Evolutionary conservation across 2,797 vertebrate species (phyloP).

Genomic region (Diplodus puntazzo): DNA sequence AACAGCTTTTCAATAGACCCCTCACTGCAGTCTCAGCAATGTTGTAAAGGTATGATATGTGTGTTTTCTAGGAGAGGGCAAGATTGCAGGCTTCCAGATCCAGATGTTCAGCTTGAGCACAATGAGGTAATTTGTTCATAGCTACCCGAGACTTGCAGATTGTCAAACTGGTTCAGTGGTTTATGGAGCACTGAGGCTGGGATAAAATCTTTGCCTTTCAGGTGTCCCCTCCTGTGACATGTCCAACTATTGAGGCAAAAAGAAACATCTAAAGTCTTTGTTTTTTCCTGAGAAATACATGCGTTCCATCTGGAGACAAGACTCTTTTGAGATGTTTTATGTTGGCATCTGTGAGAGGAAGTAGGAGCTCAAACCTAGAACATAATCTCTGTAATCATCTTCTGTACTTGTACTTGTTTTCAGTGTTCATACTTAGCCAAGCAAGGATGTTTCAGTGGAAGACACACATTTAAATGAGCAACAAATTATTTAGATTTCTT

Average conservation of each 20-base stretch:
- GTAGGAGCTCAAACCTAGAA: slow-evolving; percentile 9
- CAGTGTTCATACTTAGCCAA: slow-evolving; percentile 28
- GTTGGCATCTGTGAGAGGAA: background rate
- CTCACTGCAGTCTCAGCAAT: slow-evolving; percentile 63
- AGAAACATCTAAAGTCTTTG: background rate
- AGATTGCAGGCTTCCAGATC: slow-evolving; percentile 18
- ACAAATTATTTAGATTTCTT: slow-evolving; percentile 44
- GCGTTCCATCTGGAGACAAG: background rate
- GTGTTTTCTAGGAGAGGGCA: slow-evolving; percentile 34
- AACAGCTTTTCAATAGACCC: slow-evolving; percentile 66
- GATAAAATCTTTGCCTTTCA: slow-evolving; percentile 19
- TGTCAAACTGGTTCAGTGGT: slow-evolving; percentile 13
- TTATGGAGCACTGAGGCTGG: slow-evolving; percentile 6
- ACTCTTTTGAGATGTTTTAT: slow-evolving; percentile 16
- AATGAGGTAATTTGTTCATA: slow-evolving; percentile 25
- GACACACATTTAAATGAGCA: slow-evolving; percentile 42
- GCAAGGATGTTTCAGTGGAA: slow-evolving; percentile 24
- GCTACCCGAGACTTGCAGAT: slow-evolving; percentile 9
- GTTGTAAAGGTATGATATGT: slow-evolving; percentile 48
- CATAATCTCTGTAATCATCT: slow-evolving; percentile 36
- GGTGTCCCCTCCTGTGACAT: background rate
- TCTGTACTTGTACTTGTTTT: slow-evolving; percentile 16
- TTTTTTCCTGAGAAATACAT: background rate
- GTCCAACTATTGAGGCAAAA: background rate
- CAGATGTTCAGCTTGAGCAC: slow-evolving; percentile 56